Conservation (phyloP, 2,797 vertebrate genomes). For the Cottoperca gobio region DNA sequence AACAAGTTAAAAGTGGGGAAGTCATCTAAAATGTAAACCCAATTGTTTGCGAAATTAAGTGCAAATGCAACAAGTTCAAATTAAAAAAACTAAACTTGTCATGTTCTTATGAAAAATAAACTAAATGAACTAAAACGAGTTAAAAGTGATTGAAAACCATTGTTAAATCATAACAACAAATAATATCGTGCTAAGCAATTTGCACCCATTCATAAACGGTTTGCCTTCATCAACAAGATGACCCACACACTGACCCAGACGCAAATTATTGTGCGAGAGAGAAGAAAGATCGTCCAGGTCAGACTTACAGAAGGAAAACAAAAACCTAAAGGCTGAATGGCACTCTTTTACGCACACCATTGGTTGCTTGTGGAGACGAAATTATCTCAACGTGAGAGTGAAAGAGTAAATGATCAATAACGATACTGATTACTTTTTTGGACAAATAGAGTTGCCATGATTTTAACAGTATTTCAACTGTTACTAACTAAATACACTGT, state of each 20-base stretch:
- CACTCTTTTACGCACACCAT: constrained; percentile 54
- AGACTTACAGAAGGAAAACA: constrained; percentile 22
- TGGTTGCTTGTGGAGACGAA: constrained; percentile 24
- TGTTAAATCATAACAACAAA: background rate
- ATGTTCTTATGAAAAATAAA: background rate
- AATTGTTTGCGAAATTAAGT: background rate
- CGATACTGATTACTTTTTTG: too few species aligned
- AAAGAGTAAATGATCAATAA: background rate
- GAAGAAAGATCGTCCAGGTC: constrained; percentile 23
- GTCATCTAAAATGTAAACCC: background rate
- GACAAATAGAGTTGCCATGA: background rate
- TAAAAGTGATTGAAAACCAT: background rate
- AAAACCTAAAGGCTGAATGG: constrained; percentile 47
- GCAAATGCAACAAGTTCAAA: background rate
- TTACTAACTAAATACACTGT: background rate
- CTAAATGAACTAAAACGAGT: background rate
- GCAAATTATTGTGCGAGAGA: constrained; percentile 23
- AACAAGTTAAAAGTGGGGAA: background rate
- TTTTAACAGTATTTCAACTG: background rate
- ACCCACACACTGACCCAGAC: constrained; percentile 66
- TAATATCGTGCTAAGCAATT: constrained; percentile 3
- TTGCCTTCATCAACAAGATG: constrained; percentile 7
- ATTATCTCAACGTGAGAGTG: background rate
- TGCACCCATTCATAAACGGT: constrained; percentile 30
- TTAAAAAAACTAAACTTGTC: background rate